Percentiles rank a stretch among this genome's conserved stretches.
Conservation (phyloP, 23 tunicate species). For the Halocynthia aurantium region DNA sequence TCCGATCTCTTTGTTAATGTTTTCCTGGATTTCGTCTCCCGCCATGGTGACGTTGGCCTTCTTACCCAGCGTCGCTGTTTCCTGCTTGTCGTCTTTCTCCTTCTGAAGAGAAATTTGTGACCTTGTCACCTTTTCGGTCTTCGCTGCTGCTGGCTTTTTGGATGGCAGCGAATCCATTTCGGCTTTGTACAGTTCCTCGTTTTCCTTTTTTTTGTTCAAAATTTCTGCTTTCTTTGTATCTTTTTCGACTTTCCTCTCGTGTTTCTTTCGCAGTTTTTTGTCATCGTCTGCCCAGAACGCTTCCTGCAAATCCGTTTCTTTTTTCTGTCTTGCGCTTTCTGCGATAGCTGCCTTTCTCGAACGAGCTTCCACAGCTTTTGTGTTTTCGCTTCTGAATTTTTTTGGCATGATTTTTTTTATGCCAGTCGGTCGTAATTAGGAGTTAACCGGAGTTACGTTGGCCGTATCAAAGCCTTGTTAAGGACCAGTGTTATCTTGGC, state of each 20-base stretch:
- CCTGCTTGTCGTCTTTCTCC: constrained; percentile 20
- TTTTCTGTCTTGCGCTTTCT: constrained; percentile 23
- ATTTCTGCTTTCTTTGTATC: constrained; percentile 57
- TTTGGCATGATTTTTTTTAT: constrained; percentile 56
- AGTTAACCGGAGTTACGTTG: no score
- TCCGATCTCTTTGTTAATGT: constrained; percentile 52
- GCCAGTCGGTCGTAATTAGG: no score
- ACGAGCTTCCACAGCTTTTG: constrained; percentile 84
- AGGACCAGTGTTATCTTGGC: no score
- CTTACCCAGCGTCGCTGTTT: constrained; percentile 1
- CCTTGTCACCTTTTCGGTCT: constrained; percentile 49
- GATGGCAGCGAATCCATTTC: constrained; percentile 63
- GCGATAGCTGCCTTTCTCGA: constrained; percentile 75
- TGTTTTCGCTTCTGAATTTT: constrained; percentile 78
- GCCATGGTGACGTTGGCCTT: constrained; percentile 44
- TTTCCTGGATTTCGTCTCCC: constrained; percentile 46
- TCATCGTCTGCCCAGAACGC: constrained; percentile 84
- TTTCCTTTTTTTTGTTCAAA: constrained; percentile 63
- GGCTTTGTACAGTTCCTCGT: constrained; percentile 59
- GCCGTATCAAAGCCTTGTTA: no score
- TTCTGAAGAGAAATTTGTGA: constrained; percentile 58
- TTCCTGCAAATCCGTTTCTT: constrained; percentile 70
- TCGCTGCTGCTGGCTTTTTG: constrained; percentile 16
- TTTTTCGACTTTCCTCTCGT: constrained; percentile 68
- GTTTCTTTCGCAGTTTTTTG: constrained; percentile 52